Evolutionary conservation across 2,888 invertebrate genomes (phyloP).

Genomic region (Macrophya annulata): DNA sequence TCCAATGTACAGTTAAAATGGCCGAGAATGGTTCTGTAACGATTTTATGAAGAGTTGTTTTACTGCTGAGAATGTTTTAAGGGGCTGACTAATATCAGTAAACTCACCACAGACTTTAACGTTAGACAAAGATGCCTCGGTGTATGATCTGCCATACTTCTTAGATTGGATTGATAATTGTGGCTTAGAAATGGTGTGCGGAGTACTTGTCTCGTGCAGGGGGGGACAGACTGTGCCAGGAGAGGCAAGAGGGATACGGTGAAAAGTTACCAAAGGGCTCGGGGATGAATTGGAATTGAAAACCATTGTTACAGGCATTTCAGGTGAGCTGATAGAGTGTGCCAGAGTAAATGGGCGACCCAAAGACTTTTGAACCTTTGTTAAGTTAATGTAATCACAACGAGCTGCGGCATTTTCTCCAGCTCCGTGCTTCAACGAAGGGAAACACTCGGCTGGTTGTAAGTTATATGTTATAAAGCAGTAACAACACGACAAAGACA

Average conservation of each 20-base stretch:
- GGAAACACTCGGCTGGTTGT: not conserved
- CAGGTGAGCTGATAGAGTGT: constrained; percentile 77
- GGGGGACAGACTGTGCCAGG: constrained; percentile 62
- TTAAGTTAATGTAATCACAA: constrained; percentile 25
- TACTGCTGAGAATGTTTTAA: not conserved
- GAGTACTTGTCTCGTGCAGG: constrained; percentile 50
- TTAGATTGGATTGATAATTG: constrained; percentile 61
- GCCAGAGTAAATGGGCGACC: constrained; percentile 69
- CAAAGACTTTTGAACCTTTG: constrained; percentile 56
- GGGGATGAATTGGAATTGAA: constrained; percentile 59
- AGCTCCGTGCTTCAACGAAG: not conserved
- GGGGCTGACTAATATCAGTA: constrained; percentile 22
- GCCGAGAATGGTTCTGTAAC: constrained; percentile 9
- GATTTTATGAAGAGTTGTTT: not conserved
- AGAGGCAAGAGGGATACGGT: constrained; percentile 69
- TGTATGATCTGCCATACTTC: constrained; percentile 73
- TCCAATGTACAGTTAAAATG: not conserved
- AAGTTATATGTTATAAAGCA: constrained; percentile 27
- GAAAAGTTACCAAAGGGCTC: constrained; percentile 67
- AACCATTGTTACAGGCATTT: constrained; percentile 70
- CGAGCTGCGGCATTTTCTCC: not conserved
- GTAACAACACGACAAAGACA: constrained; percentile 55
- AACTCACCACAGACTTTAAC: constrained; percentile 73
- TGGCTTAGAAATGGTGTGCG: constrained; percentile 25
- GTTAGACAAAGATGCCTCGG: constrained; percentile 71